Percentiles rank a stretch among this genome's conserved stretches.
phyloP scores from a whole-genome alignment of 2,888 invertebrate species.

The Lasius fuliginosus region DNA sequence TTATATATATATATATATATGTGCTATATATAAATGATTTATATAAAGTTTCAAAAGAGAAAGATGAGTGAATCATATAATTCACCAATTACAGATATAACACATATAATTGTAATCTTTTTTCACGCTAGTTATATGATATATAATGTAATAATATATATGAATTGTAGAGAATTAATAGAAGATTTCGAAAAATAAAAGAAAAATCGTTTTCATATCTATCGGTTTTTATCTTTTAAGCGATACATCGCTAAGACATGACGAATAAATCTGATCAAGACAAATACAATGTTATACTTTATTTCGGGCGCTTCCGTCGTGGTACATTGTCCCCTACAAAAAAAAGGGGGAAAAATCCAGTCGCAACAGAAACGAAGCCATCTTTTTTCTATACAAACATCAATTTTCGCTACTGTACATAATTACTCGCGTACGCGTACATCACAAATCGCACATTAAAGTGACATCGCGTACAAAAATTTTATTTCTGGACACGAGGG shows the following conservation, averaged over 20 bases:
- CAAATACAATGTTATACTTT: constrained; percentile 74
- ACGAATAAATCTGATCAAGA: constrained; percentile 25
- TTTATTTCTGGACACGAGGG: constrained; percentile 1
- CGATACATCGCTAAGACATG: background rate
- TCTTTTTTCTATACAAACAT: constrained; percentile 72
- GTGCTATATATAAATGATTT: too few relatives aligned
- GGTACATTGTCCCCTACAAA: constrained; percentile 61
- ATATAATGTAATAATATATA: background rate
- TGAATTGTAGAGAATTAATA: background rate
- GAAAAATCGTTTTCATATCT: background rate
- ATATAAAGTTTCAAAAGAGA: background rate
- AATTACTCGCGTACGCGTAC: constrained; percentile 40
- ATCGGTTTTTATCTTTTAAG: background rate
- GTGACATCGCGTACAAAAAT: background rate
- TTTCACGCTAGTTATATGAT: background rate
- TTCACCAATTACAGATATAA: background rate
- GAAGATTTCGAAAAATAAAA: constrained; percentile 1
- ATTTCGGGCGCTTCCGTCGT: constrained; percentile 72
- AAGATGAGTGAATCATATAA: background rate
- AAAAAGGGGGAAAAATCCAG: constrained; percentile 46
- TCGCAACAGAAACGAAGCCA: constrained; percentile 64
- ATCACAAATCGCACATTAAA: background rate
- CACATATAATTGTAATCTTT: background rate
- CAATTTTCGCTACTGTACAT: constrained; percentile 69
- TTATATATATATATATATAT: background rate